A percentile compares a stretch with the other conserved stretches of the same genome.
Evolutionary conservation across 2,113 vertebrate species (phyloP).

Genomic region (Peromyscus leucopus): DNA sequence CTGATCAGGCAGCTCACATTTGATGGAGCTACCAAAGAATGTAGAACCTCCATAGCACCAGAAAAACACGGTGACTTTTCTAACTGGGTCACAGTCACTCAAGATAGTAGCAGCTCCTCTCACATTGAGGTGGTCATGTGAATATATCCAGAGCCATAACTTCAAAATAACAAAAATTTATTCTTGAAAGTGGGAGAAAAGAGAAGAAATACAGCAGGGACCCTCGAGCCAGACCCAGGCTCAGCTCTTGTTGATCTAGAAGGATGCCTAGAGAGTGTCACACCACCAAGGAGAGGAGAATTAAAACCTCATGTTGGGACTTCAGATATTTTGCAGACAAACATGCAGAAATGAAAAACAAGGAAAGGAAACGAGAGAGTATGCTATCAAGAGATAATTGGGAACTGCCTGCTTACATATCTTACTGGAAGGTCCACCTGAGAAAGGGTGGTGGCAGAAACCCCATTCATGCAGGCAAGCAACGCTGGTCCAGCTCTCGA

Average conservation of each 20-base stretch:
- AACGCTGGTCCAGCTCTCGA: neutral
- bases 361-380: neutral
- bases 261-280: neutral
- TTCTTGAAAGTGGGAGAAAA: neutral
- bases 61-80: neutral
- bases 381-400: neutral
- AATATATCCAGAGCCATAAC: neutral
- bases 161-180: slow-evolving; percentile 33
- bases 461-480: neutral
- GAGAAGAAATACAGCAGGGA: neutral
- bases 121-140: neutral
- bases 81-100: neutral
- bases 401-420: neutral
- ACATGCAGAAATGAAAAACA: neutral
- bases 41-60: neutral
- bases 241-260: neutral
- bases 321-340: neutral
- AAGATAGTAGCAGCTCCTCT: neutral
- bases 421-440: neutral
- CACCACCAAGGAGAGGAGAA: neutral
- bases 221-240: neutral
- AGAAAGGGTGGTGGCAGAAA: neutral
- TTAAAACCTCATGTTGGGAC: neutral
- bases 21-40: neutral
- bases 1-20: neutral